Base-by-base conservation (phyloP, 2,797 vertebrate species). In the Paratrypauchen microcephalus region DNA sequence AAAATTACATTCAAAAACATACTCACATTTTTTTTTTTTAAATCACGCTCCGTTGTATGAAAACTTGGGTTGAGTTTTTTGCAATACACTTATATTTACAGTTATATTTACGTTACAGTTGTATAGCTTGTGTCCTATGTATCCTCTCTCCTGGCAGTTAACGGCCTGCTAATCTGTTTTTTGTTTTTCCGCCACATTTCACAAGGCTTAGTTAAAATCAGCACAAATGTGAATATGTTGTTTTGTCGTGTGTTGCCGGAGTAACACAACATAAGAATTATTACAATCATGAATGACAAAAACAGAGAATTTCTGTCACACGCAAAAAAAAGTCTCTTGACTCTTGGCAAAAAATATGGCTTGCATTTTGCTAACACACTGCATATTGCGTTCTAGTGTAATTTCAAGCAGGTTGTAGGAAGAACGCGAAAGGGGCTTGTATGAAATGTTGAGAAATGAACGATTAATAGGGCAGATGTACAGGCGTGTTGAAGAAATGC, bases 401-500 rank as follows among this genome's bases (percentile, higher is more conserved):
- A 70, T 80, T 72, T 76, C 70, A 62, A 63, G 64, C 73, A 36
- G 72, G 55, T 62, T n/a, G 56, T 13, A 63, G 48, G 68, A 39
- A 61, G 28, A 58, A 36, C 59, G 1, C 18, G 5, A 45, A 63
- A 13, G 28, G 65, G 39, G 39, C 15, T n/a, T 11, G 47, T 39
- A 58, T 26, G 75, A 69, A 18, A 71, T 3, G 58, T 15, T 83
- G 76, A 86, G 77, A 86, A 86, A 87, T 71, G 80, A 64, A 45
- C 78, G 70, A 84, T 84, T 85, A 90, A 86, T 77, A 71, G 79
- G 85, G 85, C 86, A 88, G 83, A 84, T 88, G 83, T 81, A 85
- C 9, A 67, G 83, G 83, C 64, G 77, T 74, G 86, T 81, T 83
- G 83, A 86, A 88, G 82, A 91, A 86, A 87, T 82, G 83, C 81